Base-by-base conservation (phyloP, 2,888 invertebrate genomes). In the Gasteruption jaculator region DNA sequence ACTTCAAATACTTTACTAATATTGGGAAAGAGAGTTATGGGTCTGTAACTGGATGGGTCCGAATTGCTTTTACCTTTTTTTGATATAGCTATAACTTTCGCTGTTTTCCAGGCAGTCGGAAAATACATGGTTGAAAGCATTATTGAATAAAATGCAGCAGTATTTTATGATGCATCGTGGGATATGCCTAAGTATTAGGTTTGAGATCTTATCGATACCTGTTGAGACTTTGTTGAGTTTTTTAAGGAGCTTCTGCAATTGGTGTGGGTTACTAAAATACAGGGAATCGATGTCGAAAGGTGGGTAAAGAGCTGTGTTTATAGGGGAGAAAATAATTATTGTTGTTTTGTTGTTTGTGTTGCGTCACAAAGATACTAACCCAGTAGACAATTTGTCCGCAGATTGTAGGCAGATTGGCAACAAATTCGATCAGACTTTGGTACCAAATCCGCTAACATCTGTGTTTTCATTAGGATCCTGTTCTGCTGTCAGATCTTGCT, bases 1-100 rank as follows among this genome's bases (percentile, higher is more conserved):
- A 33, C 38, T 46, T 57, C 56, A 15, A 48, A 54, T 0, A 59
- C 21, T 48, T 57, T 56, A 10, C 53, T 50, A 1, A 57, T 41
- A 10, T 52, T 53, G 1, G 53, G 52, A 3, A 57, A 34, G 1
- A 57, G 30, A 12, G 54, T 52, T 5, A 58, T 56, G 2, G 55
- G 54, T 8, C 54, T 31, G 5, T 52, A 57, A 19, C 44, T 55
- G 1, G 37, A 11, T 1, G 50, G 47, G 4, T 43, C 15, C 1
- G 26, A 16, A 2, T 3, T 5, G 7, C 38, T 31, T 34, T 46
- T 49, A 19, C 22, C 27, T 38, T 41, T 44, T 39, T 49, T 41
- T 10, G n/a, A 4, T 6, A 56, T 27, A 0, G 54, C 41, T 1
- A 53, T 45, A 1, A 54, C 41, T 38, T 54, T 56, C 0, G 53